Conservation (phyloP, 2,113 vertebrate species). For the Gopherus evgoodei region DNA sequence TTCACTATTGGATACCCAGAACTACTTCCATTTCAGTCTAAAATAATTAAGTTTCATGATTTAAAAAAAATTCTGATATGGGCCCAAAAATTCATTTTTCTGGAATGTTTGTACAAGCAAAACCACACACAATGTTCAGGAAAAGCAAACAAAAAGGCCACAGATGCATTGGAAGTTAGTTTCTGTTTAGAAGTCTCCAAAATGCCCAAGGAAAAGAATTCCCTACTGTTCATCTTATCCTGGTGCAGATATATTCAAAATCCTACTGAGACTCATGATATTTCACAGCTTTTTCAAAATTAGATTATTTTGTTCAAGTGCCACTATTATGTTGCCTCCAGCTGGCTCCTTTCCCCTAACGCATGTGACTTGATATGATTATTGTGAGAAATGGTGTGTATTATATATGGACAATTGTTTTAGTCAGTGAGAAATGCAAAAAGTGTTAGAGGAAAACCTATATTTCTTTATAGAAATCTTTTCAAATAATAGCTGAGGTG, state of each 20-base stretch:
- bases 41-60: background rate
- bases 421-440: background rate
- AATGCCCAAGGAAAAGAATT: background rate
- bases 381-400: constrained; percentile 4
- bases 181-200: background rate
- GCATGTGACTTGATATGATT: constrained; percentile 63
- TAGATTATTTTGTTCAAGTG: background rate
- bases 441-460: constrained; percentile 58
- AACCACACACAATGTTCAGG: accelerated
- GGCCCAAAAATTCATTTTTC: background rate
- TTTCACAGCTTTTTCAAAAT: background rate
- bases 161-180: background rate
- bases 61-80: background rate
- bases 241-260: constrained; percentile 5
- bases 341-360: constrained; percentile 45
- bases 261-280: background rate
- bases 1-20: background rate
- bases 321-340: background rate
- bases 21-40: background rate
- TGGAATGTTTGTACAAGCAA: background rate
- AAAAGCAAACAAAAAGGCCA: background rate
- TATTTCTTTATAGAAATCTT: constrained; percentile 53
- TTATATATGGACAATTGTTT: constrained; percentile 52
- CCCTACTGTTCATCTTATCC: background rate
- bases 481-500: constrained; percentile 14